Base-by-base conservation (phyloP, 2,113 vertebrate species). In the Phylloscopus trochiloides region DNA sequence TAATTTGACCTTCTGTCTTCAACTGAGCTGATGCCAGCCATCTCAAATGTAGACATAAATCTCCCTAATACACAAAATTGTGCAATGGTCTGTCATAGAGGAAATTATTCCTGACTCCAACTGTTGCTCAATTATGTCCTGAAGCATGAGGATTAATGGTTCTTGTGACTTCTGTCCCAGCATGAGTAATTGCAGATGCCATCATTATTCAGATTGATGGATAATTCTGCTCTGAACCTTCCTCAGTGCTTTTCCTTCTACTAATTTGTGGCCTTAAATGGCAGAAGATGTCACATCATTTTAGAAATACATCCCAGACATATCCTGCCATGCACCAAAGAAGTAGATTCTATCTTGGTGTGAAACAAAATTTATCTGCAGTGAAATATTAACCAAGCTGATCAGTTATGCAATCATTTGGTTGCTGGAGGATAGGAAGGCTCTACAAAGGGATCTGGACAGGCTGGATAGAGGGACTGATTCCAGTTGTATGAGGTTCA, bases 61-160 rank as follows among this genome's bases (percentile, higher is more conserved):
- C 12, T 32, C 15, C 38, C 8, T 52, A 83, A 72, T 40, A 74
- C 57, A 29, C 13, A 76, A 71, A 74, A 78, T 86, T 85, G 45
- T 94, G 91, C 77, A 85, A 92, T 79, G 32, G 1, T 52, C 57
- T 87, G 34, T 62, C 57, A 88, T 20, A 94, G 61, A 92, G 43
- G 75, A 90, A 93, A 94, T 92, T 92, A 73, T 87, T 96, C 32
- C 88, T 87, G 93, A 88, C 88, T 97, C 93, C 92, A 82, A 19
- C 43, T 94, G 62, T 96, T 97, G 86, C 92, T 94, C 92, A 97
- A 84, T 92, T 93, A 48, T 90, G 72, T 88, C 86, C 83, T 82
- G 88, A 97, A 93, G 90, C 18, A 0, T 50, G 40, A 95, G 54
- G 43, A 92, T 85, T 94, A 96, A 89, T 58, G 36, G 55, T 28